Conservation (phyloP, 2,113 vertebrate genomes). For the Pao palembangensis region DNA sequence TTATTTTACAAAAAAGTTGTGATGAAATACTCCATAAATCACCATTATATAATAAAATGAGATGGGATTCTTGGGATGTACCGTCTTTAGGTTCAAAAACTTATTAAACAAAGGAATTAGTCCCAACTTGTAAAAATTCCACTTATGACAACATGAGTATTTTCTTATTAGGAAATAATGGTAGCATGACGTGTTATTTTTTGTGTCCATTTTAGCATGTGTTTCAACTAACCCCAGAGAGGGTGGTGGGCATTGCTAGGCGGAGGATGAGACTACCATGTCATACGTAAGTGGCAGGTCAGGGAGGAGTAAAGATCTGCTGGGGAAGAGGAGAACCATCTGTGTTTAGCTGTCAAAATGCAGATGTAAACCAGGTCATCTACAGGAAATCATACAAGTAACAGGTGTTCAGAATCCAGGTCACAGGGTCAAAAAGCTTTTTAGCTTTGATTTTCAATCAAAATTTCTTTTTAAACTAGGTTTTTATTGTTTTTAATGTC, state of each 20-base stretch:
- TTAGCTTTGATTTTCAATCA: neutral
- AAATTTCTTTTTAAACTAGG: neutral
- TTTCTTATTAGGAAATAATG: too few relatives aligned
- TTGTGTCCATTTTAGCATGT: neutral
- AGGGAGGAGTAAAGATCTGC: slow-evolving; percentile 34
- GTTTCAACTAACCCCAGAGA: slow-evolving; percentile 35
- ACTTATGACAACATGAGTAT: too few relatives aligned
- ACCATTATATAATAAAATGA: too few relatives aligned
- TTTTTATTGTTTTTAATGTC: neutral
- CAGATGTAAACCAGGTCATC: neutral
- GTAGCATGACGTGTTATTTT: too few relatives aligned
- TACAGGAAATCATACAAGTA: slow-evolving; percentile 39
- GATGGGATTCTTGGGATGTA: too few relatives aligned
- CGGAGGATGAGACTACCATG: slow-evolving; percentile 34
- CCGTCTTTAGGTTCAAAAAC: too few relatives aligned
- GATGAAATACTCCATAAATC: too few relatives aligned
- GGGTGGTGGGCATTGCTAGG: slow-evolving; percentile 45
- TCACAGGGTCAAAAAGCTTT: neutral
- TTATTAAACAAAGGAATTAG: too few relatives aligned
- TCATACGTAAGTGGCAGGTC: neutral
- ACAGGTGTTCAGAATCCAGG: neutral
- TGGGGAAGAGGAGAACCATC: slow-evolving; percentile 48
- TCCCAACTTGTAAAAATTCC: too few relatives aligned
- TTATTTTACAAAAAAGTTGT: too few relatives aligned
- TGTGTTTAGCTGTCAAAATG: slow-evolving; percentile 51